phyloP scores from a whole-genome alignment of 2,888 invertebrate genomes.

The Diaperis boleti region DNA sequence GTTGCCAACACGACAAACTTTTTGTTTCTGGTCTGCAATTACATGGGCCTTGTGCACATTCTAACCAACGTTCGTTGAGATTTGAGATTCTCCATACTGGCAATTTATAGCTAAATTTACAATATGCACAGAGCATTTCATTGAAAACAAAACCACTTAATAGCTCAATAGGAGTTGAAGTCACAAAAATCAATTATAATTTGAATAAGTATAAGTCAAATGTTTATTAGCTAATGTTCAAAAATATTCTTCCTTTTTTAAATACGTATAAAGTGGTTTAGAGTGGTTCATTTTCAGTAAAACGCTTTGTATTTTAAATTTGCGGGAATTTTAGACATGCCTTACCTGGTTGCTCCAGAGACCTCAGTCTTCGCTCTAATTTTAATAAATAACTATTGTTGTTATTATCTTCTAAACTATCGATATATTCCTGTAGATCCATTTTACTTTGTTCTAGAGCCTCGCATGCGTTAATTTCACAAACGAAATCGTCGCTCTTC shows the following conservation, averaged over 20 bases:
- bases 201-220: no score
- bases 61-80: conserved; percentile 72
- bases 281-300: conserved; percentile 39
- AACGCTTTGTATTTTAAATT: no score
- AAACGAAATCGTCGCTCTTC: conserved; percentile 60
- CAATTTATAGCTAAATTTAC: no score
- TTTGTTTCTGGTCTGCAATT: conserved; percentile 75
- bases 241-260: no score
- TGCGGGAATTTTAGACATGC: no score
- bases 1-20: conserved; percentile 78
- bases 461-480: conserved; percentile 70
- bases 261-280: no score
- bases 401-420: conserved; percentile 60
- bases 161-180: no score
- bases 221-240: no score
- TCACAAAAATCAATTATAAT: no score
- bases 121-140: no score
- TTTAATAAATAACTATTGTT: conserved; percentile 66
- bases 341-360: conserved; percentile 78
- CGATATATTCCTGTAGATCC: conserved; percentile 53
- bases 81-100: conserved; percentile 76
- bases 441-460: conserved; percentile 66
- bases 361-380: conserved; percentile 74
- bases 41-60: conserved; percentile 74
- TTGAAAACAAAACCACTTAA: no score